These are phyloP conservation scores for Rhadina sibilatrix DNA, from an alignment of 2,113 vertebrate species.

Conservation along the genomic window DNA sequence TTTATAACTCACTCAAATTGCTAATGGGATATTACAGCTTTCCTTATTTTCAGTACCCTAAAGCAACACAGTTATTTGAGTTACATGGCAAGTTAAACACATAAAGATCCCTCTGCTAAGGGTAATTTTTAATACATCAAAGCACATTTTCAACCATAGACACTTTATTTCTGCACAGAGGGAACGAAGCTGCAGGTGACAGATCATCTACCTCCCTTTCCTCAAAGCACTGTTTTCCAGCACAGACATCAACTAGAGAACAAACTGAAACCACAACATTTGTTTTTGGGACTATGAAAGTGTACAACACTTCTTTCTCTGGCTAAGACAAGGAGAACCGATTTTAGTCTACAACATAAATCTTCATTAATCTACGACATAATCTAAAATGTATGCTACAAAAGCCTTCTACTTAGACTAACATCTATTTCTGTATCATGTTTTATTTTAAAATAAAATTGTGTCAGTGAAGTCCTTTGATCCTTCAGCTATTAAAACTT, in stretches of 20 bases:
- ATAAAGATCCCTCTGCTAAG: neutral
- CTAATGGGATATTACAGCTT: neutral
- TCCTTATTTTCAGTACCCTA: constrained; percentile 39
- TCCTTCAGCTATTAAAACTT: constrained; percentile 31
- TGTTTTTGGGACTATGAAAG: neutral
- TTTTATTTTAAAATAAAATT: constrained; percentile 50
- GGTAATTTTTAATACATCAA: constrained; percentile 32
- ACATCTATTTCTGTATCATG: constrained; percentile 24
- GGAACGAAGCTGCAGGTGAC: neutral
- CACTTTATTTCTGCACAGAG: neutral
- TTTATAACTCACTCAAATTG: constrained; percentile 32
- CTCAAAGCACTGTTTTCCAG: neutral
- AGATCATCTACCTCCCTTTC: neutral
- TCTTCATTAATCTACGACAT: neutral
- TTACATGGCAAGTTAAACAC: constrained; percentile 19
- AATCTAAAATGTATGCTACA: neutral
- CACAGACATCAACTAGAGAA: neutral
- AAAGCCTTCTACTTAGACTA: neutral
- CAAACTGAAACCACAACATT: neutral
- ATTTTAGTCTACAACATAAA: neutral
- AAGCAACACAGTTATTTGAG: constrained; percentile 34
- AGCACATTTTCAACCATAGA: neutral
- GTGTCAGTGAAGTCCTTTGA: constrained; percentile 35
- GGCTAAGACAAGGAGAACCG: neutral
- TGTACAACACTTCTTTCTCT: neutral